Conservation (phyloP, 2,888 invertebrate genomes). For the Netelia virgata region DNA sequence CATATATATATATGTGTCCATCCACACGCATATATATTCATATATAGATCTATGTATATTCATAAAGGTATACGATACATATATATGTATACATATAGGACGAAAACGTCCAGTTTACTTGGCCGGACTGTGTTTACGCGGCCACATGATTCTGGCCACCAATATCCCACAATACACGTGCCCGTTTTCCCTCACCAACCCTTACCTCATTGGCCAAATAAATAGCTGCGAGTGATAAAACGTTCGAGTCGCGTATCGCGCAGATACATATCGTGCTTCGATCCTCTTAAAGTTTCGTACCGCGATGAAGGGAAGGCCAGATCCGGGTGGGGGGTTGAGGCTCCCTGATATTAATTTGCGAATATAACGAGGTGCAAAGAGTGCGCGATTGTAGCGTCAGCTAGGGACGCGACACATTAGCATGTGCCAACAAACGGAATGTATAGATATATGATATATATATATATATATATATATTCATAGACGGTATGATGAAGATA, state of each 20-base stretch:
- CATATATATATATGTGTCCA: conserved; percentile 4
- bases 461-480: conserved; percentile 12
- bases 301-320: not conserved
- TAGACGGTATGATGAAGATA: conserved; percentile 42
- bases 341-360: not conserved
- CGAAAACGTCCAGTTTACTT: conserved; percentile 52
- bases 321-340: too few relatives aligned
- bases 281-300: conserved; percentile 48
- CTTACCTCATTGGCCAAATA: conserved; percentile 20
- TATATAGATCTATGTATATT: not conserved
- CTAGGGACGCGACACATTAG: not conserved
- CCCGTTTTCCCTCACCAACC: not conserved
- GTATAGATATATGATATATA: not conserved
- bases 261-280: conserved; percentile 47
- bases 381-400: not conserved
- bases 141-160: conserved; percentile 37
- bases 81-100: conserved; percentile 8
- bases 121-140: conserved; percentile 57
- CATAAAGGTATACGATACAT: not conserved
- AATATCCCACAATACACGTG: conserved; percentile 27
- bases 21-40: not conserved
- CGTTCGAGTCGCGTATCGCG: not conserved
- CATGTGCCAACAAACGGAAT: conserved; percentile 21
- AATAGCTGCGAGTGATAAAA: conserved; percentile 3
- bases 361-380: not conserved